Evolutionary conservation across 2,888 invertebrate genomes (phyloP).

Genomic region (Tetragnatha montana): DNA sequence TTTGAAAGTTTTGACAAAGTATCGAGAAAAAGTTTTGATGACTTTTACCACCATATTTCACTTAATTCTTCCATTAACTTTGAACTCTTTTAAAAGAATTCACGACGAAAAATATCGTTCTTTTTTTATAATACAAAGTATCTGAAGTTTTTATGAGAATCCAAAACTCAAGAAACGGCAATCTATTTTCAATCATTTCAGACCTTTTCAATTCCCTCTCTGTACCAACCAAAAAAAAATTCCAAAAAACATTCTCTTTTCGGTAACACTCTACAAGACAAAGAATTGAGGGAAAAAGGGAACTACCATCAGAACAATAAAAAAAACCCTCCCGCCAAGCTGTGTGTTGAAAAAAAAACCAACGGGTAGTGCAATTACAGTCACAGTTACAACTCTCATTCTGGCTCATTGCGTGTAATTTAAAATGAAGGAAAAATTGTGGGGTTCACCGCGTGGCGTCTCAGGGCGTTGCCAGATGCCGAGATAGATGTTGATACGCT

Average conservation of each 20-base stretch:
- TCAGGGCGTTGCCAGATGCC: conserved; percentile 56
- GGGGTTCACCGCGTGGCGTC: conserved; percentile 22
- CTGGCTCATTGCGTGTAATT: conserved; percentile 17
- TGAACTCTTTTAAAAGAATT: neutral
- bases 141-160: neutral
- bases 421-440: conserved; percentile 29
- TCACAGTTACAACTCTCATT: neutral
- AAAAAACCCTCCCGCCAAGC: neutral
- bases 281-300: neutral
- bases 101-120: neutral
- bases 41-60: too few relatives aligned
- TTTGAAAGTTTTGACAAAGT: too few relatives aligned
- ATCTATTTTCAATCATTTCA: neutral
- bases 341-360: neutral
- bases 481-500: conserved; percentile 53
- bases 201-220: neutral
- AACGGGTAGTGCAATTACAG: conserved; percentile 54
- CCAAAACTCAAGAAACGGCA: neutral
- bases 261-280: neutral
- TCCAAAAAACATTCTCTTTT: neutral
- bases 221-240: neutral
- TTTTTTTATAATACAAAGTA: too few relatives aligned
- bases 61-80: neutral
- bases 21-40: too few relatives aligned
- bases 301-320: neutral